phyloP scores from a whole-genome alignment of 2,888 invertebrate genomes.

The Drosophila limbata region DNA sequence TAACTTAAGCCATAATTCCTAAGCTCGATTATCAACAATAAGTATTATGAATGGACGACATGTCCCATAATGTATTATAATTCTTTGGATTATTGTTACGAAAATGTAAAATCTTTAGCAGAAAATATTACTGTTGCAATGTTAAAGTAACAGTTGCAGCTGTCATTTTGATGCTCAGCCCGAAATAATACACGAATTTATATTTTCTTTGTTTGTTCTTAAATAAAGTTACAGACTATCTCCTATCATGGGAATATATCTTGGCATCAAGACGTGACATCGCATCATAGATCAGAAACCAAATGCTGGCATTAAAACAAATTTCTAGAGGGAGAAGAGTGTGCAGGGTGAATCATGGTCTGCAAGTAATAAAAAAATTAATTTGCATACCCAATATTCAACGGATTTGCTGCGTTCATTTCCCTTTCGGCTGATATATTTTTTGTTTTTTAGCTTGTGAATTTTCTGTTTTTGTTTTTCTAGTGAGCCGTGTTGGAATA shows the following conservation, averaged over 20 bases:
- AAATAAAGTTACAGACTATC: neutral
- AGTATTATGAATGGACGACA: neutral
- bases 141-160: neutral
- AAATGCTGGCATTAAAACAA: slow-evolving; percentile 34
- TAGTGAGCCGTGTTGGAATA: slow-evolving; percentile 37
- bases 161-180: neutral
- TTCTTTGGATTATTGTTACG: neutral
- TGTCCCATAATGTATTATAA: neutral
- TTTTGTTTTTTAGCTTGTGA: slow-evolving; percentile 18
- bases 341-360: slow-evolving; percentile 14
- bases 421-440: slow-evolving; percentile 27
- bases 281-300: slow-evolving; percentile 24
- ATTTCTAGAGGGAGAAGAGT: slow-evolving; percentile 1
- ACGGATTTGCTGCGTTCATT: slow-evolving; percentile 54
- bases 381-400: slow-evolving; percentile 77
- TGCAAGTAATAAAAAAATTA: slow-evolving; percentile 56
- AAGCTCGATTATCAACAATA: too few relatives aligned
- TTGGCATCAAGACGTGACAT: neutral
- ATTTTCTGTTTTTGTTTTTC: slow-evolving; percentile 25
- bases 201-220: neutral
- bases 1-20: neutral
- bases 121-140: neutral
- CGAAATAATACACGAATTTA: neutral
- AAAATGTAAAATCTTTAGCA: neutral
- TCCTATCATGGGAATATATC: neutral